Conservation (phyloP, 2,888 invertebrate genomes). For the Aricia artaxerxes region DNA sequence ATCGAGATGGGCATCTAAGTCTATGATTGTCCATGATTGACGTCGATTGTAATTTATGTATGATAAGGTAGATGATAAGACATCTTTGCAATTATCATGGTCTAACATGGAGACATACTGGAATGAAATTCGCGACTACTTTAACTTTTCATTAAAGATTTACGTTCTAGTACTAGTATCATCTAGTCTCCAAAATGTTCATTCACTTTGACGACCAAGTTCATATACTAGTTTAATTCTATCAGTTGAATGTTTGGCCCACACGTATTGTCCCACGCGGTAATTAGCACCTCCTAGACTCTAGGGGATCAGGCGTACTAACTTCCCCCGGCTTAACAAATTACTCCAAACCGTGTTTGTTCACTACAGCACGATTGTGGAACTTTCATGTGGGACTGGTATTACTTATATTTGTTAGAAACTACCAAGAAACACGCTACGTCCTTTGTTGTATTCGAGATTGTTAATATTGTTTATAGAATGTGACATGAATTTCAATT, state of each 20-base stretch:
- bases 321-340: conserved; percentile 35
- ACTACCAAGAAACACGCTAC: background rate
- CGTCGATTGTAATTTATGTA: too few relatives aligned
- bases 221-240: background rate
- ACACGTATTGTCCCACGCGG: conserved; percentile 39
- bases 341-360: conserved; percentile 24
- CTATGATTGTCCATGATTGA: too few relatives aligned
- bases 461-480: too few relatives aligned
- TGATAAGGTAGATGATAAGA: too few relatives aligned
- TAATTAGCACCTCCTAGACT: conserved; percentile 49
- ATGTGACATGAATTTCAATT: too few relatives aligned
- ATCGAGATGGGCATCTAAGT: too few relatives aligned
- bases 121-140: too few relatives aligned
- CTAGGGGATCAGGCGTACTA: conserved; percentile 45
- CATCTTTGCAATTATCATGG: too few relatives aligned
- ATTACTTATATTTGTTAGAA: background rate
- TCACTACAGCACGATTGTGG: background rate
- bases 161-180: background rate
- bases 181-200: background rate
- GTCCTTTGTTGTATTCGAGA: background rate
- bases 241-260: conserved; percentile 30
- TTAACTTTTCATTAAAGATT: too few relatives aligned
- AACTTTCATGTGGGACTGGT: background rate
- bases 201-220: background rate
- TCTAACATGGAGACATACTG: too few relatives aligned